These are phyloP conservation scores for Siniperca undulata DNA, from an alignment of 2,797 vertebrate species.

Conservation along the genomic window DNA sequence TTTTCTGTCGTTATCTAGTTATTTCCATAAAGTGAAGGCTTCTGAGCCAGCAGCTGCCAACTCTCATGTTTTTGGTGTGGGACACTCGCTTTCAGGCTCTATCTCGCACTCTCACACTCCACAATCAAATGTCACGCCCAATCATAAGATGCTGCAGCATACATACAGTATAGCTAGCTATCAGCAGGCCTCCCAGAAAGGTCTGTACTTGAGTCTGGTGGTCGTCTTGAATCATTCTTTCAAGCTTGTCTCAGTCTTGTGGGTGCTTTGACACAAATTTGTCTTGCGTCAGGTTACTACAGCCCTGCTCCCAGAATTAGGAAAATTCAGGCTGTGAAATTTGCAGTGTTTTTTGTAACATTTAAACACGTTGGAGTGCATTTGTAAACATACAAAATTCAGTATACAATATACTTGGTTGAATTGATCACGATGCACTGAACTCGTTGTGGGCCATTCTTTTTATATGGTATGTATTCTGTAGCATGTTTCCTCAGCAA, in stretches of 20 bases:
- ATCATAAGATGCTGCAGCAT: not conserved
- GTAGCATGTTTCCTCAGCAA: conserved; percentile 1
- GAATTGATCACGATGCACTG: not conserved
- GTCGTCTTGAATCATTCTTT: not conserved
- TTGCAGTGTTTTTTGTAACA: not conserved
- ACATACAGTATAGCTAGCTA: not conserved
- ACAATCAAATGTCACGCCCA: not conserved
- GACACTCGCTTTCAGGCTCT: not conserved
- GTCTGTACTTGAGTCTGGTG: not conserved
- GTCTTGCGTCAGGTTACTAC: not conserved
- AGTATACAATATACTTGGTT: not conserved
- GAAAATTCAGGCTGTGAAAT: not conserved
- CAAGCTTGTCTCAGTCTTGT: not conserved
- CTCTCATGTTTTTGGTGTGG: not conserved
- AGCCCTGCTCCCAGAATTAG: not conserved
- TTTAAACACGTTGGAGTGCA: too few species aligned
- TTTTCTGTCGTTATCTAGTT: not conserved
- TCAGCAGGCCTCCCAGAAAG: not conserved
- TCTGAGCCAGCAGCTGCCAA: not conserved
- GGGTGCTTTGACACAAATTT: not conserved
- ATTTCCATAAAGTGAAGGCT: not conserved
- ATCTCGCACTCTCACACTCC: not conserved
- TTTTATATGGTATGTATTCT: not conserved
- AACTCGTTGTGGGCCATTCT: not conserved
- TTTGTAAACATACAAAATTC: not conserved